These are phyloP conservation scores for Blennius ocellaris DNA, from an alignment of 2,113 vertebrate genomes.

Conservation along the genomic window DNA sequence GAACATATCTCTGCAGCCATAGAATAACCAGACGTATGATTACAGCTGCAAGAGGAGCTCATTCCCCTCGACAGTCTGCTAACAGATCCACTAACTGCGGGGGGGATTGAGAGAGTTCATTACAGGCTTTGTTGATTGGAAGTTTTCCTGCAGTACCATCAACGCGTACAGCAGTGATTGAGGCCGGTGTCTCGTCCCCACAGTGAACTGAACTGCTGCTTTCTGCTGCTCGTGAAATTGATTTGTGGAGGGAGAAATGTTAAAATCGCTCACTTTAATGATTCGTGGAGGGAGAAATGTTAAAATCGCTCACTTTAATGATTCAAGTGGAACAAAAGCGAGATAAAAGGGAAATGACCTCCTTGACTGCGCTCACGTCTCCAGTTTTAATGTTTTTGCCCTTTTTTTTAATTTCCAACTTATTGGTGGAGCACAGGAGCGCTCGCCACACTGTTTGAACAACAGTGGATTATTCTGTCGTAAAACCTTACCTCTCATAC, in stretches of 20 bases:
- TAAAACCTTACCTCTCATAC: too few species aligned
- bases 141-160: not conserved
- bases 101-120: not conserved
- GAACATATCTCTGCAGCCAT: too few species aligned
- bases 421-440: too few species aligned
- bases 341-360: not conserved
- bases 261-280: not conserved
- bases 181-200: not conserved
- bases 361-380: not conserved
- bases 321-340: not conserved
- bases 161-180: not conserved
- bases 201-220: not conserved
- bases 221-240: not conserved
- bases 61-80: not conserved
- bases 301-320: not conserved
- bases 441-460: too few species aligned
- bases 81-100: not conserved
- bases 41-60: slow-evolving; percentile 20
- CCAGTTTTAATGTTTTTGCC: not conserved
- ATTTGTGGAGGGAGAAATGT: not conserved
- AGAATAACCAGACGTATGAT: too few species aligned
- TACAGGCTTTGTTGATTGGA: slow-evolving; percentile 2
- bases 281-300: not conserved
- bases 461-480: too few species aligned
- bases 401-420: not conserved